A percentile compares a stretch with the other conserved stretches of the same genome.
These are phyloP conservation scores for Phalacrocorax aristotelis DNA, from an alignment of 2,113 vertebrate genomes.

Conservation along the genomic window DNA sequence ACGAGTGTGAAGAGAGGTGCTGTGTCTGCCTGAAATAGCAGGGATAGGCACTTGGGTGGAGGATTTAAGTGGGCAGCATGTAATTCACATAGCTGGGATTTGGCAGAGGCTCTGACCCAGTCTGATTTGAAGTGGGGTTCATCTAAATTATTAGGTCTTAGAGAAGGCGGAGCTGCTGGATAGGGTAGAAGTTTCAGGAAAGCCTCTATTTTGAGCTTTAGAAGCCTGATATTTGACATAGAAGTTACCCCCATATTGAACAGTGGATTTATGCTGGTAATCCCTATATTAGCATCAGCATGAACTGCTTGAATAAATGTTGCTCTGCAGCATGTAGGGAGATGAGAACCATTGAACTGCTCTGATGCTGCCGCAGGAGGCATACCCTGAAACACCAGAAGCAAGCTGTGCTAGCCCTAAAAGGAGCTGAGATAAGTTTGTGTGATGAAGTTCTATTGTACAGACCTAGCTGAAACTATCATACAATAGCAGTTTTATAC, in stretches of 20 bases:
- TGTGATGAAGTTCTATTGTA: background rate
- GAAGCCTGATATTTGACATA: background rate
- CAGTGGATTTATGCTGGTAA: background rate
- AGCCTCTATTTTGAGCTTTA: background rate
- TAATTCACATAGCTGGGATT: background rate
- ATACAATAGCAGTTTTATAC: background rate
- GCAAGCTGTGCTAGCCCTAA: background rate
- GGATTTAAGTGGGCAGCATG: background rate
- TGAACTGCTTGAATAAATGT: background rate
- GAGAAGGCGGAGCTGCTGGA: background rate
- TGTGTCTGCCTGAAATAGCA: background rate
- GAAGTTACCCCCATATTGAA: background rate
- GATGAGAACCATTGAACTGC: background rate
- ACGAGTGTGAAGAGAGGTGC: background rate
- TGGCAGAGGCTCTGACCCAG: background rate
- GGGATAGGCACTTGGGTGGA: background rate
- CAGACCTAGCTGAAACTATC: background rate
- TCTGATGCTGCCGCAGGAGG: background rate
- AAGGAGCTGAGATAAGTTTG: background rate
- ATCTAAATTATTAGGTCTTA: background rate
- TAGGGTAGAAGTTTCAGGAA: background rate
- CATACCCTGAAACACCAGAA: background rate
- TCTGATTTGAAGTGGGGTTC: background rate
- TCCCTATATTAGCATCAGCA: background rate
- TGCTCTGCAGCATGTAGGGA: background rate